Evolutionary conservation across 2,113 vertebrate genomes (phyloP).

Genomic region (Syngnathus scovelli): DNA sequence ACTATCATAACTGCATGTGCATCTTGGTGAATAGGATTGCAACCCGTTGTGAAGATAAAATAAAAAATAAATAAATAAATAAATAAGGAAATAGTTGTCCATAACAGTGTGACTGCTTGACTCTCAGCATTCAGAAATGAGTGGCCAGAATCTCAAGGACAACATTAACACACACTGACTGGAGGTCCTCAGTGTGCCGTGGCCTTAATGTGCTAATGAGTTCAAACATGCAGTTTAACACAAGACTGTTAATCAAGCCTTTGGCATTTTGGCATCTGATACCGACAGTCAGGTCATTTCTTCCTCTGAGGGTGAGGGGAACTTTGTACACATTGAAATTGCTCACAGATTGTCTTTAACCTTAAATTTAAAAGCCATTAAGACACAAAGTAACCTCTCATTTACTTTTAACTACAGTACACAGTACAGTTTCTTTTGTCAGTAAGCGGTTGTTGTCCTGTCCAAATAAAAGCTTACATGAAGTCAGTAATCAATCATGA

Average conservation of each 20-base stretch:
- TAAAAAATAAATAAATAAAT: too few relatives aligned
- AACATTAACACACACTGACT: slow-evolving; percentile 51
- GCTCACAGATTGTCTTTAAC: slow-evolving; percentile 32
- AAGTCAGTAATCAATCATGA: background rate
- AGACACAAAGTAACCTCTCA: background rate
- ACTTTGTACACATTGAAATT: slow-evolving; percentile 53
- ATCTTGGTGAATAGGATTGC: too few relatives aligned
- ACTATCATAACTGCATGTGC: too few relatives aligned
- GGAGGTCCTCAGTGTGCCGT: slow-evolving; percentile 30
- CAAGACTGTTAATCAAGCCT: slow-evolving; percentile 67
- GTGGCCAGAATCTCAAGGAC: slow-evolving; percentile 34
- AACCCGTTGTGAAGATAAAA: too few relatives aligned
- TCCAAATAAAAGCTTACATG: background rate
- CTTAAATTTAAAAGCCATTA: slow-evolving; percentile 16
- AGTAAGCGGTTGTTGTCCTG: background rate
- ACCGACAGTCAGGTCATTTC: slow-evolving; percentile 50
- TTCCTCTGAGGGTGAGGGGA: slow-evolving; percentile 60
- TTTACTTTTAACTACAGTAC: background rate
- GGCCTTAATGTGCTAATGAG: slow-evolving; percentile 66
- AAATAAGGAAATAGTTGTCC: background rate
- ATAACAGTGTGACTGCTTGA: background rate
- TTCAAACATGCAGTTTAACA: slow-evolving; percentile 70
- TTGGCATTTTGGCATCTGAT: slow-evolving; percentile 64
- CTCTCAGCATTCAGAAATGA: slow-evolving; percentile 21
- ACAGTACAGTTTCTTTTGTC: background rate